Evolutionary conservation across 2,797 vertebrate species (phyloP).

Genomic region (Neosalanx taihuensis): DNA sequence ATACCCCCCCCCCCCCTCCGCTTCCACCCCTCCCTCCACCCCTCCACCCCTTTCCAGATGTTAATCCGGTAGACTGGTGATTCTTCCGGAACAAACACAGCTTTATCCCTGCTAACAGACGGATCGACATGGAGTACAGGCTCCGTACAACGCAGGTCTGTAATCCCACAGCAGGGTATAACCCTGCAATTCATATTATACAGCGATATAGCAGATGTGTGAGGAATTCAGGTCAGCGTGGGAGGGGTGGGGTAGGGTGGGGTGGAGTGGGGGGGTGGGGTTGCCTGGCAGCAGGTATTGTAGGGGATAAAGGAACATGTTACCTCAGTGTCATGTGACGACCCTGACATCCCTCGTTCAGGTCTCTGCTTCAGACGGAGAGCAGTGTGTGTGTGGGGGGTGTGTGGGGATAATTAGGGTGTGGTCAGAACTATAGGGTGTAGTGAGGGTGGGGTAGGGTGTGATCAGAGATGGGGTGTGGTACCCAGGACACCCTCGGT

Average conservation of each 20-base stretch:
- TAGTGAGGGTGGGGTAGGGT: no score
- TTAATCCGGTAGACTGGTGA: background rate
- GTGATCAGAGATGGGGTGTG: no score
- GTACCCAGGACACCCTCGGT: no score
- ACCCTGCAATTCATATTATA: conserved; percentile 1
- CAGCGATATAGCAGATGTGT: conserved; percentile 2
- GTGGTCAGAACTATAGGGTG: no score
- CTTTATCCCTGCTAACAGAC: conserved; percentile 6
- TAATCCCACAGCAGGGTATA: conserved; percentile 2
- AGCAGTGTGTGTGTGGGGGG: no score
- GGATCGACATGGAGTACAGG: conserved; percentile 2
- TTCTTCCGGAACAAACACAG: conserved; percentile 9
- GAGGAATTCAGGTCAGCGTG: background rate
- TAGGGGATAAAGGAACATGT: background rate
- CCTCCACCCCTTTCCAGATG: background rate
- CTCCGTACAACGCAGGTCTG: background rate
- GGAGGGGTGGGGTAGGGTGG: no score
- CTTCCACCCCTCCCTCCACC: no score
- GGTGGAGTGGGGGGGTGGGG: background rate
- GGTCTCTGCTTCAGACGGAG: no score
- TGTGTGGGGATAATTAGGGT: no score
- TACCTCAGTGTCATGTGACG: background rate
- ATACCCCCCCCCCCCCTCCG: no score
- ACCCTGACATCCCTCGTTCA: no score
- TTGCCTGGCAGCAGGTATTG: background rate